Evolutionary conservation across 2,888 invertebrate genomes (phyloP), one percentile per base, ranked within the genome.

Genomic region (Leucophenga maculata): DNA sequence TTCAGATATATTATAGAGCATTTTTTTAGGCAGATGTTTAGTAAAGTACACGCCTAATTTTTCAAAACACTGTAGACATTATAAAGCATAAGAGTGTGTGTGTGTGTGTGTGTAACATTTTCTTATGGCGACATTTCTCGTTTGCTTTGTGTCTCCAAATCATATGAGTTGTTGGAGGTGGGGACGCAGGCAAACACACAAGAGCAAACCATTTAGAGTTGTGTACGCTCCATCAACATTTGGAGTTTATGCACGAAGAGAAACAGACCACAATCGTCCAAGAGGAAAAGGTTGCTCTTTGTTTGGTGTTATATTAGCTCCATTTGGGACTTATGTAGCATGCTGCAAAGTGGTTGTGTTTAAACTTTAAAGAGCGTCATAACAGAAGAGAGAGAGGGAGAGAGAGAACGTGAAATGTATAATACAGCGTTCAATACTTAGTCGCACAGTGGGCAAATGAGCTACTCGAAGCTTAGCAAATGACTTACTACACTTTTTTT

Each of bases 311-410:
- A 20, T 26, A 32, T 77, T 59, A 39, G 14, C 22, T 68, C 77
- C 76, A 78, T 83, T 82, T 83, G 83, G 79, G 83, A 76, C 72
- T 74, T 18, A 70, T 83, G 79, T 74, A 76, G 82, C 80, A 76
- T 55, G 55, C 46, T 46, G 73, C 75, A 83, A 83, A 82, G 80
- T 80, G 80, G 80, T 83, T 78, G 80, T 64, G 59, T 8, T 39
- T 39, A 39, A 39, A 39, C 4, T 3, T 26, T 4, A 4, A 11
- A 39, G 39, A 39, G 39, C 3, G 39, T 11, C 39, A n/a, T n/a
- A n/a, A n/a, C n/a, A n/a, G n/a, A n/a, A n/a, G 39, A 39, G 11
- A 6, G 6, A 9, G 6, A 39, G 8, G 1, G 11, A 64, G 72
- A 65, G 44, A 57, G 67, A 60, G 74, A 1, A 18, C n/a, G 18